Evolutionary conservation across 2,113 vertebrate genomes (phyloP).

Genomic region (Gallinago undulata): DNA sequence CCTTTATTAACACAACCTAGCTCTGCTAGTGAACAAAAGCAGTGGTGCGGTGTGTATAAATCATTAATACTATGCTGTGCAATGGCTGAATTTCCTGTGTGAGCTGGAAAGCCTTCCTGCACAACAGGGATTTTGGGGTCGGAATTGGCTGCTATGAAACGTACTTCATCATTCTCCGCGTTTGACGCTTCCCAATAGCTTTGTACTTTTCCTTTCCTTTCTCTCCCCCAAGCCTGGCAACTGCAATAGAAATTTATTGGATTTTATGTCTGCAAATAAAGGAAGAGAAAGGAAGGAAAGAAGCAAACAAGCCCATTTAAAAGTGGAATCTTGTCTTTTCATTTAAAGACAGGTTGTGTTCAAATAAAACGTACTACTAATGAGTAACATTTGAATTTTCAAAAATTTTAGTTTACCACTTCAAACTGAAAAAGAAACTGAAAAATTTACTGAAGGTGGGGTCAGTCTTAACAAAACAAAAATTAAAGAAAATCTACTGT

Average conservation of each 20-base stretch:
- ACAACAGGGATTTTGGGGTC: slow-evolving; percentile 69
- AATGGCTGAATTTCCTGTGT: slow-evolving; percentile 71
- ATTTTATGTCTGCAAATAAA: slow-evolving; percentile 49
- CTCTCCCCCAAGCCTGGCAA: neutral
- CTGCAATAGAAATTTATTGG: slow-evolving; percentile 31
- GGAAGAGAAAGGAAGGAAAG: neutral
- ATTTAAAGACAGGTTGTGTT: neutral
- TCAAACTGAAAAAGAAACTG: neutral
- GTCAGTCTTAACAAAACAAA: neutral
- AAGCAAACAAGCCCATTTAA: neutral
- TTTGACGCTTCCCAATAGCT: slow-evolving; percentile 62
- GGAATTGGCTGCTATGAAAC: slow-evolving; percentile 73
- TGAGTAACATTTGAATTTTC: neutral
- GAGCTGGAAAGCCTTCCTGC: slow-evolving; percentile 69
- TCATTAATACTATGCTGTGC: slow-evolving; percentile 74
- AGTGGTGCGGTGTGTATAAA: slow-evolving; percentile 70
- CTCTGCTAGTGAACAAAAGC: slow-evolving; percentile 72
- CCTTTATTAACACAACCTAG: slow-evolving; percentile 73
- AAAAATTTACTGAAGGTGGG: neutral
- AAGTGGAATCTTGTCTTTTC: neutral
- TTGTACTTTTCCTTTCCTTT: slow-evolving; percentile 38
- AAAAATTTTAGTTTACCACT: neutral
- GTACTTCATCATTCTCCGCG: slow-evolving; percentile 62
- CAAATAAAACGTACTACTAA: neutral
- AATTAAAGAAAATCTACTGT: too few relatives aligned